Conservation (phyloP, 2,113 vertebrate species). For the Corythornis cristatus region DNA sequence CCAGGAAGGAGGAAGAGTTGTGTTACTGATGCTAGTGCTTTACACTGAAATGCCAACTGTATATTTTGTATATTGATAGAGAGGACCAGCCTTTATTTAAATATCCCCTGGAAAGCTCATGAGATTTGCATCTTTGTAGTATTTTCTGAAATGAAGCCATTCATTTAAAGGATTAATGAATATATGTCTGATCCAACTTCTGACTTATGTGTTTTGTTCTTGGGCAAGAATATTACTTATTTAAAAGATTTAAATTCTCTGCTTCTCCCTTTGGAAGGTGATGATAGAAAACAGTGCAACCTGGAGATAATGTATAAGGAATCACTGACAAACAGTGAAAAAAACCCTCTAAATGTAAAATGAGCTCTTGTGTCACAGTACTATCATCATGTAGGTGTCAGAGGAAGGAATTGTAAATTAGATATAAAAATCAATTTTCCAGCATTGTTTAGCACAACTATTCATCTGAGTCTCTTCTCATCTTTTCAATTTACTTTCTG, state of each 20-base stretch:
- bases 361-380: not conserved
- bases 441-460: not conserved
- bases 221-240: not conserved
- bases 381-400: not conserved
- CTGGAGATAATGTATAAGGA: not conserved
- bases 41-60: not conserved
- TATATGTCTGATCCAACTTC: not conserved
- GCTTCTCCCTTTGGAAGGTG: not conserved
- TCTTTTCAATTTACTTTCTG: not conserved
- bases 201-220: not conserved
- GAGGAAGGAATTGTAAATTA: not conserved
- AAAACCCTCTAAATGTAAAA: not conserved
- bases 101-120: not conserved
- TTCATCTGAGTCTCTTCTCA: not conserved
- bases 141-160: not conserved
- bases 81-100: not conserved
- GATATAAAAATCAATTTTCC: not conserved
- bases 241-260: not conserved
- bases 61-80: not conserved
- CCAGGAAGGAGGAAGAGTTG: not conserved
- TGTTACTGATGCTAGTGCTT: not conserved
- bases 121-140: not conserved
- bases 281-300: not conserved
- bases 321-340: not conserved
- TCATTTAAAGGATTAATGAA: not conserved